Conservation (phyloP, 2,113 vertebrate genomes). For the Oceanites oceanicus region DNA sequence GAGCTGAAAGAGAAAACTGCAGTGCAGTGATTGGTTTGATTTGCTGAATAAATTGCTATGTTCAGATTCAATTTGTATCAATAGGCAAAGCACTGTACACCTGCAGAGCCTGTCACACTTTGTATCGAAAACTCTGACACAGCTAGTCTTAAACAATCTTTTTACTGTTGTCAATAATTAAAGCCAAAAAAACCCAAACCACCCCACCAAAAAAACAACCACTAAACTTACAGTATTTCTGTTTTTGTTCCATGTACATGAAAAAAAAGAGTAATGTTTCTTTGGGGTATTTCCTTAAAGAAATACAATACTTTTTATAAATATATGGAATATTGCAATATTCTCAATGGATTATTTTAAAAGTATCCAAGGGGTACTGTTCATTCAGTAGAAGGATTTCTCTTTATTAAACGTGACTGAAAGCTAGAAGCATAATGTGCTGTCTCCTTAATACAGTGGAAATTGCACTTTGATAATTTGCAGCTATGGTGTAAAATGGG, state of each 20-base stretch:
- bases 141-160: conserved; percentile 63
- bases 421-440: conserved; percentile 3
- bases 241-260: background rate
- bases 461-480: conserved; percentile 57
- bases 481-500: background rate
- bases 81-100: conserved; percentile 72
- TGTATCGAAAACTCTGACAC: conserved; percentile 45
- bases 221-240: background rate
- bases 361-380: conserved; percentile 37
- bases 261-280: background rate
- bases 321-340: conserved; percentile 34
- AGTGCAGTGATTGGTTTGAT: conserved; percentile 77
- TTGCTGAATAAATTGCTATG: conserved; percentile 81
- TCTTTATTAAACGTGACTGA: conserved; percentile 66
- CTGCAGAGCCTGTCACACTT: conserved; percentile 71
- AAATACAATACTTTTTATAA: conserved; percentile 10
- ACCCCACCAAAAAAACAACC: background rate
- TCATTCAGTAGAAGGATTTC: conserved; percentile 41
- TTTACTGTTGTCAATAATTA: conserved; percentile 53
- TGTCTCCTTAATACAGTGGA: conserved; percentile 35
- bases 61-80: conserved; percentile 84
- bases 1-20: conserved; percentile 70
- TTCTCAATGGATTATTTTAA: conserved; percentile 48
- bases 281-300: conserved; percentile 3
- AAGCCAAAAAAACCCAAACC: background rate